A percentile compares a stretch with the other conserved stretches of the same genome.
These are phyloP conservation scores for Eolophus roseicapilla DNA, from an alignment of 2,113 vertebrate species.

Conservation along the genomic window DNA sequence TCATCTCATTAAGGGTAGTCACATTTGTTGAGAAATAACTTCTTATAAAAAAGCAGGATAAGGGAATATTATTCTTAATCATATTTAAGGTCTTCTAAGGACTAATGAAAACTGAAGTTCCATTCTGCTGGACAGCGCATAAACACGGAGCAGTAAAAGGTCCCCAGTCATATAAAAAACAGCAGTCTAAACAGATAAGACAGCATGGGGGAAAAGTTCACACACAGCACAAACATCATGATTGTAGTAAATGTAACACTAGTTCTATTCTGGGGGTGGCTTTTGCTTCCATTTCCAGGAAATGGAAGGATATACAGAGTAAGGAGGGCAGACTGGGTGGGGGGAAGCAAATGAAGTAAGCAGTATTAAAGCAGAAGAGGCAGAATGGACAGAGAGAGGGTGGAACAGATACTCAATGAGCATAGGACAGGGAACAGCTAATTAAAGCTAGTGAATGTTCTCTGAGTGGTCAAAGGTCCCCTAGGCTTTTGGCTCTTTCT, in stretches of 20 bases:
- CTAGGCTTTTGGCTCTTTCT: neutral
- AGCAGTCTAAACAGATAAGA: slow-evolving; percentile 6
- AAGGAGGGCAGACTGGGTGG: neutral
- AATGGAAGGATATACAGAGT: neutral
- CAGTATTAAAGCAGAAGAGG: neutral
- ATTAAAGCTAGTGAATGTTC: neutral
- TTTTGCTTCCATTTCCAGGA: neutral
- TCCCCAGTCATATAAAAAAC: neutral
- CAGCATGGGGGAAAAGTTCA: slow-evolving; percentile 29
- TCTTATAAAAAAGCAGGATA: neutral
- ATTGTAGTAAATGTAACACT: neutral
- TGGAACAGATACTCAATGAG: neutral
- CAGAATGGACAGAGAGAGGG: neutral
- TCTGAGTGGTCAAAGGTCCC: slow-evolving; percentile 37
- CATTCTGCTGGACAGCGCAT: neutral
- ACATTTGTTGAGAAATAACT: neutral
- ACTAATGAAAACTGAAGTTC: neutral
- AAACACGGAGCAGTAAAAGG: neutral
- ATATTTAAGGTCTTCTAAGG: neutral
- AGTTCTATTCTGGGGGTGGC: neutral
- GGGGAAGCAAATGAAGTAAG: neutral
- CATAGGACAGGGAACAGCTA: neutral
- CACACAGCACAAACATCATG: neutral
- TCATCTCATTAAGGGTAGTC: neutral
- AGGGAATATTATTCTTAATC: neutral